Evolutionary conservation across 2,113 vertebrate genomes (phyloP).

Genomic region (Neotragus moschatus): DNA sequence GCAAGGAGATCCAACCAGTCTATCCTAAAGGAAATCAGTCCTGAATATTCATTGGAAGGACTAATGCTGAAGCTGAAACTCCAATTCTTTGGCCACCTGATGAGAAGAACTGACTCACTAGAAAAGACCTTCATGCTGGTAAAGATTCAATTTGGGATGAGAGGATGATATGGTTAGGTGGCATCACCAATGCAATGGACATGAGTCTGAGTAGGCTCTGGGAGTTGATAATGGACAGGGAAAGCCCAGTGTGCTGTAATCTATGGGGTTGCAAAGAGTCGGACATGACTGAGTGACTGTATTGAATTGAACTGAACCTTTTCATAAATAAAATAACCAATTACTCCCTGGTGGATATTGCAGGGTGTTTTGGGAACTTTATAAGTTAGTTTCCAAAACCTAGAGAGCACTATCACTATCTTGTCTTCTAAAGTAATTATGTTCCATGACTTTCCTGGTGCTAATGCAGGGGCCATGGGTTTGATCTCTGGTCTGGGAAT

Average conservation of each 20-base stretch:
- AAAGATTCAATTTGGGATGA: background rate
- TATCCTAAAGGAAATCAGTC: background rate
- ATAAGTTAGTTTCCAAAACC: background rate
- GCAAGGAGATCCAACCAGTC: background rate
- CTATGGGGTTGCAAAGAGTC: background rate
- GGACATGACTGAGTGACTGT: background rate
- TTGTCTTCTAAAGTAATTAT: background rate
- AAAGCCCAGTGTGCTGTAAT: background rate
- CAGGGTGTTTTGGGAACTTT: background rate
- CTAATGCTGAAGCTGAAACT: background rate
- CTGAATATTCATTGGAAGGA: background rate
- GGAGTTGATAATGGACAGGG: background rate
- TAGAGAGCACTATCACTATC: background rate
- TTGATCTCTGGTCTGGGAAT: background rate
- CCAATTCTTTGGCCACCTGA: background rate
- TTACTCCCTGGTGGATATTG: background rate
- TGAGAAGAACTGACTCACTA: background rate
- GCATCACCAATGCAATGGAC: background rate
- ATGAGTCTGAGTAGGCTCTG: background rate
- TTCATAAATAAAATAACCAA: background rate
- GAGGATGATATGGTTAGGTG: background rate
- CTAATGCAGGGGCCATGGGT: background rate
- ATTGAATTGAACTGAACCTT: background rate
- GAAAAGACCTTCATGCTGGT: background rate
- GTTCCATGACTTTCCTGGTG: background rate